Base-by-base conservation (phyloP, 2,797 vertebrate species). In the Chiloscyllium punctatum region DNA sequence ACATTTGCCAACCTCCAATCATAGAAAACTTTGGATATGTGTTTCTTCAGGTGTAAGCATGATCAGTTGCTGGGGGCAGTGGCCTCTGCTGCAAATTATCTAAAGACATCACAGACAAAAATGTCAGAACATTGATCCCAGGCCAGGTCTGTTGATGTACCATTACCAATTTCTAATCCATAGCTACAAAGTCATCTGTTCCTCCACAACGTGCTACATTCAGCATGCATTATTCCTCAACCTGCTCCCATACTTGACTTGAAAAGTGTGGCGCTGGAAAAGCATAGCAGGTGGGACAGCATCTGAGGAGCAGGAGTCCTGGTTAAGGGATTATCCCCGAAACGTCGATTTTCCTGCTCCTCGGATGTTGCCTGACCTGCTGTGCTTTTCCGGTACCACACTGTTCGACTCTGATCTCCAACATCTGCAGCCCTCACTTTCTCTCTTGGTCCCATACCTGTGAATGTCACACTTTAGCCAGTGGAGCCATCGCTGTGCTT, bases 401-500 rank as follows among this genome's bases (percentile, higher is more conserved):
- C 42, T 48, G 48, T 48, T 48, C 42, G 42, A 48, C 42, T 48
- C 42, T 48, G 42, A 48, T 48, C 42, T 48, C 42, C 42, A 1
- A 48, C 42, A 1, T 48, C 42, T 48, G 42, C 42, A 48, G 42
- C 42, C 1, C 42, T 48, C 42, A 48, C 42, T 48, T 48, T 48
- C 42, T 48, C 42, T 48, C 42, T 48, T 48, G 1, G 42, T 37
- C 62, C 6, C 21, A 23, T 48, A 92, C 11, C 42, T 42, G 90
- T 8, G 42, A 42, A 92, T 25, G n/a, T 57, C 62, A 57, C 27
- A 53, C 4, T 13, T 8, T 86, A 48, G 42, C 86, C 4, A 16
- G 33, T 7, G 6, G 3, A 2, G 53, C 86, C 57, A 51, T 25
- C 30, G 9, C 30, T 48, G 33, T 66, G 33, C 96, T 51, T 97